A percentile compares a stretch with the other conserved stretches of the same genome.
Evolutionary conservation across 2,797 vertebrate species (phyloP).

Genomic region (Smutsia gigantea): DNA sequence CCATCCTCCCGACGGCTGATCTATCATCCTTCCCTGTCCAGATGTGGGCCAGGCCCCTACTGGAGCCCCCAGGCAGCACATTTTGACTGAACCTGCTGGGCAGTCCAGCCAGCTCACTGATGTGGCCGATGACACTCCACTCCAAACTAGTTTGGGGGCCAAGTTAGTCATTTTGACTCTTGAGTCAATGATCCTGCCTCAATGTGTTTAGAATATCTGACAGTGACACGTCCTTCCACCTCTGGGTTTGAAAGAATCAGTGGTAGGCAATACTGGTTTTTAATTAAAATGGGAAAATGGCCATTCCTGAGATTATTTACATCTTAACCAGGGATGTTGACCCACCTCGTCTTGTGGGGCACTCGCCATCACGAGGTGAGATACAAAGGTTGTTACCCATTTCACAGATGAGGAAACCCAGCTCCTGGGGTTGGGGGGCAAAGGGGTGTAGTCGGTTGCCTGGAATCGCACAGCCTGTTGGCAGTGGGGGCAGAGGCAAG

Average conservation of each 20-base stretch:
- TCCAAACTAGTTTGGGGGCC: background rate
- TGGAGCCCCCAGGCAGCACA: accelerated
- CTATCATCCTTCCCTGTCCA: background rate
- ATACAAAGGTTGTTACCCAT: background rate
- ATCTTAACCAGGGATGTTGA: background rate
- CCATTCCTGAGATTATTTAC: background rate
- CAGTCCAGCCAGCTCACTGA: background rate
- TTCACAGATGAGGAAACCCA: background rate
- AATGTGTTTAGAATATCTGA: background rate
- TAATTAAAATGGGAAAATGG: background rate
- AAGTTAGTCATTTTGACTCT: background rate
- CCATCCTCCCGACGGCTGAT: background rate
- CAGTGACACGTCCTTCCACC: background rate
- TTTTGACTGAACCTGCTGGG: accelerated
- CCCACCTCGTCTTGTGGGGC: background rate
- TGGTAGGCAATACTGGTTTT: background rate
- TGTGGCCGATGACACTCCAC: background rate
- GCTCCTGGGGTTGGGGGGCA: background rate
- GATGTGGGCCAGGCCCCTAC: accelerated
- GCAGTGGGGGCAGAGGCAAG: background rate
- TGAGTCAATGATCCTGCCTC: background rate
- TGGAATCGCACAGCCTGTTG: background rate
- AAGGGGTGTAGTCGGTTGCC: background rate
- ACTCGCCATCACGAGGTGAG: accelerated
- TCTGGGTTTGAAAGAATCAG: background rate